Base-by-base conservation (phyloP, 1,140 invertebrate species). In the Lysiphlebus fabarum region DNA sequence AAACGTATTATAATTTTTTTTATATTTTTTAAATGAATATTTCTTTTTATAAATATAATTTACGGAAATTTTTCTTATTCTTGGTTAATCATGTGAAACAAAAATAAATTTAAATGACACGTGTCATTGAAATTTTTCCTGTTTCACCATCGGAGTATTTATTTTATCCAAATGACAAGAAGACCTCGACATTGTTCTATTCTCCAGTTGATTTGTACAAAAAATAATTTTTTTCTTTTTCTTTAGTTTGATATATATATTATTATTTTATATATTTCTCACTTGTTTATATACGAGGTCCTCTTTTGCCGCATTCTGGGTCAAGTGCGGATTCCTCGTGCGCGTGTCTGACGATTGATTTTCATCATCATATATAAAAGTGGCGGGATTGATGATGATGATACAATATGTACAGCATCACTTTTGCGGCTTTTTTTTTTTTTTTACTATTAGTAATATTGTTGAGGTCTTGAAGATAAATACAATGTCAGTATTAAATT, bases 61-160 rank as follows among this genome's bases (percentile, higher is more conserved):
- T 26, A 26, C 17, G 14, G 5, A 33, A 37, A 40, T 53, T 26
- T 56, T 37, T n/a, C n/a, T n/a, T n/a, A n/a, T n/a, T n/a, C n/a
- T n/a, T n/a, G n/a, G n/a, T n/a, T 33, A 50, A 36, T 36, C 5
- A 7, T 26, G 6, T 36, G 5, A 4, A 4, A 43, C 33, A 55
- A 26, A 36, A 11, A 44, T 49, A 17, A 26, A 49, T 49, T 8
- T 36, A 8, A 26, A 10, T 55, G 7, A 8, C 10, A 44, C 9
- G n/a, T 44, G 53, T 55, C 53, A 55, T 55, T 55, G 53, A 55
- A 45, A 44, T 11, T 44, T 26, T 55, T 55, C 53, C 53, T 33
- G 53, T 55, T 55, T 55, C 41, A 34, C 53, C 41, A 45, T 55
- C 17, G 10, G 33, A 7, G 10, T 53, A 12, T n/a, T n/a, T n/a